Base-by-base conservation (phyloP, 2,888 invertebrate genomes). In the Drosophila vallismaia region DNA sequence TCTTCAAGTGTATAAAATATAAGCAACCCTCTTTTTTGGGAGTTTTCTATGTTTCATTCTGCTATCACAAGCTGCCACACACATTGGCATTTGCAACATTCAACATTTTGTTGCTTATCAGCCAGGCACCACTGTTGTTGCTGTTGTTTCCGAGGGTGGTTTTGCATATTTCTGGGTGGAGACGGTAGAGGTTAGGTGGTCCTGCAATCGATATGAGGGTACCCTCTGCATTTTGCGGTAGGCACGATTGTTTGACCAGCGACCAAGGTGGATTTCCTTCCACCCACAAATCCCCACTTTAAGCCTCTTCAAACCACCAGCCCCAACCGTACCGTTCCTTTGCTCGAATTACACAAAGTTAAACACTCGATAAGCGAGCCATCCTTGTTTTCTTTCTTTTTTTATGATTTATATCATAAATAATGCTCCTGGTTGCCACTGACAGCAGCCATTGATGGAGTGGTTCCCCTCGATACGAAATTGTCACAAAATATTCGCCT, bases 31-130 rank as follows among this genome's bases (percentile, higher is more conserved):
- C 71, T 58, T 58, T 58, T 66, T 68, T 63, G 58, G 59, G 75
- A 51, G 59, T 53, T 28, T 36, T 26, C 29, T 29, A 28, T 10
- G 19, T 40, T 44, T 14, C 50, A 42, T 40, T 55, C 67, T 75
- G 84, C 80, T 85, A 85, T 85, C 87, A 79, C 80, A 85, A 85
- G 85, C 79, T 87, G 87, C 80, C 85, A 85, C 85, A 85, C 85
- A 85, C 85, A 79, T 82, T 86, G 80, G 72, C 73, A 77, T 77
- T 70, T 84, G 86, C 84, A 84, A 84, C 84, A 86, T 84, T 70
- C 69, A 60, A 70, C 69, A 70, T 84, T 75, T 84, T 75, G 80
- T 78, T 81, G 75, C 81, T 81, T 85, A 85, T 82, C 83, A 79
- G 86, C 63, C 38, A 62, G 64, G 28, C 46, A 50, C 62, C 59